Evolutionary conservation across 2,797 vertebrate species (phyloP).

Genomic region (Lutjanus campechanus): DNA sequence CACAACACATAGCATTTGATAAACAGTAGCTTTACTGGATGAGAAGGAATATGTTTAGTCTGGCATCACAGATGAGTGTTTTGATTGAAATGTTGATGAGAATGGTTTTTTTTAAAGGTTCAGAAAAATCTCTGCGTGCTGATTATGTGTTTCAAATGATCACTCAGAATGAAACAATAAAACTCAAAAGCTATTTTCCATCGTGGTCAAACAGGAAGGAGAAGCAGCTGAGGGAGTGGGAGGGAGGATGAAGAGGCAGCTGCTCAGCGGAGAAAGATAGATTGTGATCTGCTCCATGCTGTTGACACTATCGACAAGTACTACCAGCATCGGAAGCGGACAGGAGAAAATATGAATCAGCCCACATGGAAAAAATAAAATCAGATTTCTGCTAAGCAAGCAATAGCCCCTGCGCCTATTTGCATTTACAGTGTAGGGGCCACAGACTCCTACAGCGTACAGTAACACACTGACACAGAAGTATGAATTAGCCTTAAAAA

Average conservation of each 20-base stretch:
- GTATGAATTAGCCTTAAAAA: conserved; percentile 40
- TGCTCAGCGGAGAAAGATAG: conserved; percentile 59
- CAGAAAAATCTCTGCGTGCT: conserved; percentile 25
- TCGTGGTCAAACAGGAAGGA: conserved; percentile 60
- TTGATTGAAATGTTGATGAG: conserved; percentile 31
- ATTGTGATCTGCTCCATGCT: conserved; percentile 64
- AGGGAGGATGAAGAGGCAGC: conserved; percentile 72
- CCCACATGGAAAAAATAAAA: conserved; percentile 7
- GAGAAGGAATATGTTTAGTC: conserved; percentile 9
- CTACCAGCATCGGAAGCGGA: conserved; percentile 29
- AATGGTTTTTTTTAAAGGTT: conserved; percentile 37
- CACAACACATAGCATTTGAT: conserved; percentile 16
- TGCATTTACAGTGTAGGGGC: conserved; percentile 12
- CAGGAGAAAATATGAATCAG: conserved; percentile 58
- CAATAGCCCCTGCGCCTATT: neutral
- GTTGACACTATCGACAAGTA: conserved; percentile 56
- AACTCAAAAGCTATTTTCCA: conserved; percentile 45
- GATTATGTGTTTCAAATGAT: conserved; percentile 51
- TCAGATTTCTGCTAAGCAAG: conserved; percentile 12
- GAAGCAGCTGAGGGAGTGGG: conserved; percentile 70
- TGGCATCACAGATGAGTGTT: conserved; percentile 18
- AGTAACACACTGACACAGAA: conserved; percentile 29
- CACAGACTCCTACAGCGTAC: conserved; percentile 15
- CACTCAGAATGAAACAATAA: conserved; percentile 38
- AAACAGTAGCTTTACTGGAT: conserved; percentile 12